Percentiles rank a stretch among this genome's conserved stretches.
These are phyloP conservation scores for Pemphredon lugubris DNA, from an alignment of 2,888 invertebrate genomes.

Conservation along the genomic window DNA sequence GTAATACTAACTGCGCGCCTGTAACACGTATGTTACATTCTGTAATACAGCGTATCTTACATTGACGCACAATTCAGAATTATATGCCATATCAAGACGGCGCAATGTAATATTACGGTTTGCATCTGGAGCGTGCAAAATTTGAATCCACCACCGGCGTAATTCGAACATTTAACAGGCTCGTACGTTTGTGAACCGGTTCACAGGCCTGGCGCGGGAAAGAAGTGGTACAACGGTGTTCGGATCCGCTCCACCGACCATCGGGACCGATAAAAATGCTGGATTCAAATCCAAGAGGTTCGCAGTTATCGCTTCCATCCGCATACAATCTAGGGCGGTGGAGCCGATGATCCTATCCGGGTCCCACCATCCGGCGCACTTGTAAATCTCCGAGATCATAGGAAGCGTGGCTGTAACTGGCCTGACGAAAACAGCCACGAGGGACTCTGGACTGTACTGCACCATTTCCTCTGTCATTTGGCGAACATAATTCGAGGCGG, in stretches of 20 bases:
- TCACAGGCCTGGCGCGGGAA: constrained; percentile 67
- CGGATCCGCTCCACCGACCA: constrained; percentile 74
- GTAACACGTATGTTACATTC: no score
- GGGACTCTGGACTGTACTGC: constrained; percentile 66
- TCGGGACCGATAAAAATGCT: constrained; percentile 69
- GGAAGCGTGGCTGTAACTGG: constrained; percentile 75
- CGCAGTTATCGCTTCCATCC: constrained; percentile 71
- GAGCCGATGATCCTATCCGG: constrained; percentile 74
- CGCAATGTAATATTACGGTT: no score
- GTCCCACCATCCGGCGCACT: constrained; percentile 65
- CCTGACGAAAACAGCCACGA: constrained; percentile 72
- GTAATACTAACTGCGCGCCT: no score
- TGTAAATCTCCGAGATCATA: constrained; percentile 73
- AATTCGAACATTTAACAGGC: constrained; percentile 11
- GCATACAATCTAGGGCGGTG: constrained; percentile 68
- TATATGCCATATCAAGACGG: no score
- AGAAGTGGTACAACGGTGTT: constrained; percentile 72
- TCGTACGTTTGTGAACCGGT: constrained; percentile 67
- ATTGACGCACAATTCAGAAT: no score
- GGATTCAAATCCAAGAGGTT: constrained; percentile 70
- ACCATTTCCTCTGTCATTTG: constrained; percentile 67
- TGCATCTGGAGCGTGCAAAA: no score
- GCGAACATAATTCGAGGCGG: constrained; percentile 64
- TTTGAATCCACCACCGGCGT: no score
- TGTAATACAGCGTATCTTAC: no score